These are phyloP conservation scores for Lepidurus arcticus DNA, from an alignment of 1,140 invertebrate species.

Conservation along the genomic window DNA sequence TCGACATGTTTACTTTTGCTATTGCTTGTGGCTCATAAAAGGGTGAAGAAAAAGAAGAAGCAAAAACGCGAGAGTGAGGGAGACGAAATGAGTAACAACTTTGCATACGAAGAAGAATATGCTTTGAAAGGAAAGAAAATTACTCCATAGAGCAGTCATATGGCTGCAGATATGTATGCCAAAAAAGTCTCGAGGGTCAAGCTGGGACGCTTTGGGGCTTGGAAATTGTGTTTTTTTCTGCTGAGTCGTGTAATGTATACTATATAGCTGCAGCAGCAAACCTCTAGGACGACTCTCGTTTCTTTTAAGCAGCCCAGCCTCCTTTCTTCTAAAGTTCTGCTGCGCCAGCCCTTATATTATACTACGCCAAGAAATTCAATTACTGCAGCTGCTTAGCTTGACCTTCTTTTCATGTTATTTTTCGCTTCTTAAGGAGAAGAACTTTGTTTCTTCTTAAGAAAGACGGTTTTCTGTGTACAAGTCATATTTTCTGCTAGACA, in stretches of 20 bases:
- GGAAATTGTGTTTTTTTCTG: background rate
- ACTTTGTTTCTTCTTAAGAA: no score
- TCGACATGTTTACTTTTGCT: background rate
- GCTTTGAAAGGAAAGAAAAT: background rate
- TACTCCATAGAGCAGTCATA: background rate
- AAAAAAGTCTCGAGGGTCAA: background rate
- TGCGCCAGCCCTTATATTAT: no score
- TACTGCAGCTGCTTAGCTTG: background rate
- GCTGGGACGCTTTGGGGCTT: background rate
- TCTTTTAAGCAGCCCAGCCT: no score
- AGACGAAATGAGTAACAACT: background rate
- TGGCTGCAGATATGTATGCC: constrained; percentile 14
- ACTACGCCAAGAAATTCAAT: background rate
- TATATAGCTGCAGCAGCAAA: no score
- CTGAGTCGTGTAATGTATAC: background rate
- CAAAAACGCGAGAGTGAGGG: background rate
- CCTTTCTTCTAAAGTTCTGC: no score
- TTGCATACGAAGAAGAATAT: background rate
- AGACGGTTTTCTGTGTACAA: no score
- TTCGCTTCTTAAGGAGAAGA: no score
- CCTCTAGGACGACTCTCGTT: no score
- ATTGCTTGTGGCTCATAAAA: background rate
- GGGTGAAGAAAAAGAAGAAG: background rate
- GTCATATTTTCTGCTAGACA: no score
- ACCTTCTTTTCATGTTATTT: no score